A percentile compares a stretch with the other conserved stretches of the same genome.
Evolutionary conservation across 2,888 invertebrate genomes (phyloP).

Genomic region (Volucella inanis): DNA sequence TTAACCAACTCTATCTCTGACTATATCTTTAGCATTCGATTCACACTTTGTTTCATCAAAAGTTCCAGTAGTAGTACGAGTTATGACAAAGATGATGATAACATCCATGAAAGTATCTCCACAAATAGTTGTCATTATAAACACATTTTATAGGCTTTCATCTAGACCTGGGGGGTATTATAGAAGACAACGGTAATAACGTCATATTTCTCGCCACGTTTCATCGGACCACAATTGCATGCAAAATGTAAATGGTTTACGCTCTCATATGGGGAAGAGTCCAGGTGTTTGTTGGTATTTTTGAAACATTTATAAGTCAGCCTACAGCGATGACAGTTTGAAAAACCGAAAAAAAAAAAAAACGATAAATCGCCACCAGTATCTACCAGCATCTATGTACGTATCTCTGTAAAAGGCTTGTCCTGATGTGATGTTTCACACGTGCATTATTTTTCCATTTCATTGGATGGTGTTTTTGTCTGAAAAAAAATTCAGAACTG

Average conservation of each 20-base stretch:
- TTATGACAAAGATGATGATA: constrained; percentile 26
- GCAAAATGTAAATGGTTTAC: neutral
- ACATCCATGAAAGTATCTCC: constrained; percentile 21
- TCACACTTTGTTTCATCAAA: constrained; percentile 33
- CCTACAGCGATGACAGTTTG: neutral
- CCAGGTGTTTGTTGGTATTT: constrained; percentile 8
- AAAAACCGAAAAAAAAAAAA: neutral
- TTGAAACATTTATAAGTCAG: neutral
- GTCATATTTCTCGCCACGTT: constrained; percentile 53
- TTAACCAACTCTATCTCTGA: too few species aligned
- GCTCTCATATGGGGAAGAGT: neutral
- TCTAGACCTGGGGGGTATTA: neutral
- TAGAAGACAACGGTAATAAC: constrained; percentile 35
- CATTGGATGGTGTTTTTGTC: too few species aligned
- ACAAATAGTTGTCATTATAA: constrained; percentile 43
- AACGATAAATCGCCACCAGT: neutral
- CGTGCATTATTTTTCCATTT: too few species aligned
- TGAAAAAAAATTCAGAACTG: too few species aligned
- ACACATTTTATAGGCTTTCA: constrained; percentile 8
- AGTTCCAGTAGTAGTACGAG: neutral
- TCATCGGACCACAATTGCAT: neutral
- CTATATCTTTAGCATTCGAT: neutral
- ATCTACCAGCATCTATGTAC: too few species aligned
- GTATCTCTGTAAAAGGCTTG: too few species aligned
- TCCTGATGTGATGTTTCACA: too few species aligned